phyloP scores from a whole-genome alignment of 1,140 invertebrate genomes.

The Drosophila trapezifrons region DNA sequence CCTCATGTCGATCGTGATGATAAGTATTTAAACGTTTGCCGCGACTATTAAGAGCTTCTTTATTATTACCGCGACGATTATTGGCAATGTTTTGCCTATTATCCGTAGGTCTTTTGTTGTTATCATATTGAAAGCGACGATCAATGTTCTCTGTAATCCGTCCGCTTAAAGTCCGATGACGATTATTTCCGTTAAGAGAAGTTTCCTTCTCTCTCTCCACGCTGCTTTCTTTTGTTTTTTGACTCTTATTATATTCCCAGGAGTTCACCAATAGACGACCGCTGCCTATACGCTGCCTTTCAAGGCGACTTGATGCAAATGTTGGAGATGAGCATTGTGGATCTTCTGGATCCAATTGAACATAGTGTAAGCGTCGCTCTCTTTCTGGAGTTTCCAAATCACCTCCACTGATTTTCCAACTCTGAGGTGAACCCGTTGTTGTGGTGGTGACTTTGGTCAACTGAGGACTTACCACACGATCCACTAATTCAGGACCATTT shows the following conservation, averaged over 20 bases:
- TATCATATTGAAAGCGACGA: slow-evolving; percentile 40
- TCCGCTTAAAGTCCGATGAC: slow-evolving; percentile 32
- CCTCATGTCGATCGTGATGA: slow-evolving; percentile 86
- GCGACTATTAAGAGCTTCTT: slow-evolving; percentile 43
- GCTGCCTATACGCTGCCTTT: slow-evolving; percentile 88
- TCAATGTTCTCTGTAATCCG: slow-evolving; percentile 31
- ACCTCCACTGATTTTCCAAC: neutral
- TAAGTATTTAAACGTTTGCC: slow-evolving; percentile 83
- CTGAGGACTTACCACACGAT: slow-evolving; percentile 18
- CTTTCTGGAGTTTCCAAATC: slow-evolving; percentile 29
- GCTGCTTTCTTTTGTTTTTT: slow-evolving; percentile 20
- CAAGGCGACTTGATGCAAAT: slow-evolving; percentile 54
- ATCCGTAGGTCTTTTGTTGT: slow-evolving; percentile 26
- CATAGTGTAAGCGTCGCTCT: slow-evolving; percentile 26
- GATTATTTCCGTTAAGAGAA: slow-evolving; percentile 40
- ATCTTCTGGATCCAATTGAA: slow-evolving; percentile 27
- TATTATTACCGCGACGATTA: slow-evolving; percentile 49
- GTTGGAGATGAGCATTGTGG: slow-evolving; percentile 39
- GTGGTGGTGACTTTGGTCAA: neutral
- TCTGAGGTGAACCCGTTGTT: neutral
- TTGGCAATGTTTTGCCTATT: slow-evolving; percentile 19
- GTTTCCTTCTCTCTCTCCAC: slow-evolving; percentile 56
- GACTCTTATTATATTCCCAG: slow-evolving; percentile 86
- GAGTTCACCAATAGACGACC: slow-evolving; percentile 87
- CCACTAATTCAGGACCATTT: slow-evolving; percentile 3